phyloP scores from a whole-genome alignment of 1,140 invertebrate species.

The Liolophura sinensis region DNA sequence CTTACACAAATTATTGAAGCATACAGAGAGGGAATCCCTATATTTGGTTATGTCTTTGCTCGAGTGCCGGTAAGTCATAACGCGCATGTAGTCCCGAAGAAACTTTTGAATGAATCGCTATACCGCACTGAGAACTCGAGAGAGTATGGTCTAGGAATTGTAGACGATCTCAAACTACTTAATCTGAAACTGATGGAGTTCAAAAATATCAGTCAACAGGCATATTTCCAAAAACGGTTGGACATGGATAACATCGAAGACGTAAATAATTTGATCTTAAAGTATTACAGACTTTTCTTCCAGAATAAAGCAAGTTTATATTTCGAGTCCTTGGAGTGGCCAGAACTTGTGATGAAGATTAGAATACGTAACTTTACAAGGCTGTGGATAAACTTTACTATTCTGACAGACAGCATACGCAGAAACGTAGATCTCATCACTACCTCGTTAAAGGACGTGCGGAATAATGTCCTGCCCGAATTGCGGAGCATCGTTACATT shows the following conservation, averaged over 20 bases:
- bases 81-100: conserved; percentile 29
- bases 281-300: no score
- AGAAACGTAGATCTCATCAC: conserved; percentile 21
- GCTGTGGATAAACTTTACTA: conserved; percentile 15
- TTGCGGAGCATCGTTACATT: conserved; percentile 13
- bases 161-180: conserved; percentile 4
- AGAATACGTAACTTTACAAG: conserved; percentile 19
- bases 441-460: conserved; percentile 12
- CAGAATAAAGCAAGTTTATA: no score
- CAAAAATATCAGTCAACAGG: conserved; percentile 6
- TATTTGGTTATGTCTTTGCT: conserved; percentile 30
- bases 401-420: conserved; percentile 11
- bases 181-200: conserved; percentile 15
- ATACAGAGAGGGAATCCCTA: conserved; percentile 29
- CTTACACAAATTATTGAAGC: conserved; percentile 28
- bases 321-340: conserved; percentile 1
- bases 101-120: conserved; percentile 12
- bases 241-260: no score
- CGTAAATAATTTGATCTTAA: no score
- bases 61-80: conserved; percentile 26
- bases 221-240: conserved; percentile 11
- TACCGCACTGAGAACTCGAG: conserved; percentile 2
- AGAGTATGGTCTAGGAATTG: neutral
- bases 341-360: conserved; percentile 22
- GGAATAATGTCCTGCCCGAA: conserved; percentile 11